A percentile compares a stretch with the other conserved stretches of the same genome.
Conservation (phyloP, 2,888 invertebrate genomes). For the Lordiphosa andalusiaca region DNA sequence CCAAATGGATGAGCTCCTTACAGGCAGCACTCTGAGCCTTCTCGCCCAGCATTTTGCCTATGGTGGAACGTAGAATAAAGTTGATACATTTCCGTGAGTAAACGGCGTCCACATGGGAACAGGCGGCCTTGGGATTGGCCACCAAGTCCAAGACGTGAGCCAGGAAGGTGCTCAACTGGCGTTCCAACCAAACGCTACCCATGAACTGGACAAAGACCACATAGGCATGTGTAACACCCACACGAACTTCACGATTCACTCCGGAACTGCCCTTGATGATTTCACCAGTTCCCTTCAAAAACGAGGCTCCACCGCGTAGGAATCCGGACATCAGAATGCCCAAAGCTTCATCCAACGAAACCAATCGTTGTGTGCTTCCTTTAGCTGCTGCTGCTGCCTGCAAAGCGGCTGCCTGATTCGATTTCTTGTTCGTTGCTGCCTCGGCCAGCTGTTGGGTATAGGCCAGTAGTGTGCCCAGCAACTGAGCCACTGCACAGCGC, state of each 20-base stretch:
- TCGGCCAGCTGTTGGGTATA: conserved; percentile 88
- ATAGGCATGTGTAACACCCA: conserved; percentile 98
- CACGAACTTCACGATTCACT: conserved; percentile 96
- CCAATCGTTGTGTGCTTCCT: conserved; percentile 79
- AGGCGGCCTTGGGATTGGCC: conserved; percentile 96
- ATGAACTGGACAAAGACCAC: conserved; percentile 96
- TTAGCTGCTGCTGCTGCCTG: conserved; percentile 53
- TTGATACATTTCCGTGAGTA: conserved; percentile 98
- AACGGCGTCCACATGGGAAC: conserved; percentile 98
- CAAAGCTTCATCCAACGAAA: conserved; percentile 94
- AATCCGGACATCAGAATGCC: conserved; percentile 96
- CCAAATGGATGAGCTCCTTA: conserved; percentile 94
- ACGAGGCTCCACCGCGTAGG: conserved; percentile 94
- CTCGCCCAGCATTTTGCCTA: conserved; percentile 97
- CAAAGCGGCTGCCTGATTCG: conserved; percentile 50
- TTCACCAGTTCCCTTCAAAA: conserved; percentile 95
- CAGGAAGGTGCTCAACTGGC: conserved; percentile 92
- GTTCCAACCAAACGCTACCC: conserved; percentile 97
- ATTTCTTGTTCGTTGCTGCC: conserved; percentile 78
- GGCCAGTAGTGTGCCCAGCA: conserved; percentile 87
- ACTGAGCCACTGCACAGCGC: conserved; percentile 93
- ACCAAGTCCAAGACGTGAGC: conserved; percentile 95
- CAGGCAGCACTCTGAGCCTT: conserved; percentile 97
- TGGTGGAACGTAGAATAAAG: conserved; percentile 93
- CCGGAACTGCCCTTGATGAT: conserved; percentile 97